Base-by-base conservation (phyloP, 2,113 vertebrate genomes). In the Aleadryas rufinucha region DNA sequence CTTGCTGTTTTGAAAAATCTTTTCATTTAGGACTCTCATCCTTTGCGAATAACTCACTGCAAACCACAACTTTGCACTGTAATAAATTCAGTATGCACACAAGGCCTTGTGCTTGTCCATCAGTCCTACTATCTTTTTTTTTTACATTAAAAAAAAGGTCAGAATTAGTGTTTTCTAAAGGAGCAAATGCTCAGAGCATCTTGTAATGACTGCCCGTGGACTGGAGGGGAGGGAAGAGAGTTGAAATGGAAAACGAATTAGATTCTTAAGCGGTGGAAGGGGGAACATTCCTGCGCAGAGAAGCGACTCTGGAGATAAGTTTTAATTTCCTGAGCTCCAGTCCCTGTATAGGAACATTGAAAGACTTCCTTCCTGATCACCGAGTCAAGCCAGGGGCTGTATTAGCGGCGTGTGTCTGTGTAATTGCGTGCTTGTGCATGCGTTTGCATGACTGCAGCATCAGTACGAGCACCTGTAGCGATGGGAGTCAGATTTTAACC, bases 241-340 rank as follows among this genome's bases (percentile, higher is more conserved):
- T 60, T 89, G 92, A 97, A 92, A 61, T 91, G 68, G 78, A 95
- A 93, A 97, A 95, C 3, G 74, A 95, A 83, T 97, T 50, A 70
- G 66, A 95, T 96, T 94, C 76, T 64, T 86, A 77, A 42, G 60
- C 88, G 66, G 74, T 94, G 87, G 92, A 92, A 91, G 86, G 74
- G 81, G 77, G 84, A 96, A 89, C 93, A 97, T 94, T 95, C 95
- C 91, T 97, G 82, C 47, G 41, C 78, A 93, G 74, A 95, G 91
- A 96, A 97, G 76, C 78, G 7, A 94, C 93, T 97, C 90, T 91
- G 35, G 86, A 94, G 89, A 96, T 93, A 61, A 94, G 47, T 96
- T 97, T 97, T 97, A 92, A 96, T 97, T 97, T 97, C 82, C 77
- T 97, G 96, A 95, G 89, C 90, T 95, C 42, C 76, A 57, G 64